phyloP scores from a whole-genome alignment of 2,888 invertebrate genomes.

The Cheilosia pagana region DNA sequence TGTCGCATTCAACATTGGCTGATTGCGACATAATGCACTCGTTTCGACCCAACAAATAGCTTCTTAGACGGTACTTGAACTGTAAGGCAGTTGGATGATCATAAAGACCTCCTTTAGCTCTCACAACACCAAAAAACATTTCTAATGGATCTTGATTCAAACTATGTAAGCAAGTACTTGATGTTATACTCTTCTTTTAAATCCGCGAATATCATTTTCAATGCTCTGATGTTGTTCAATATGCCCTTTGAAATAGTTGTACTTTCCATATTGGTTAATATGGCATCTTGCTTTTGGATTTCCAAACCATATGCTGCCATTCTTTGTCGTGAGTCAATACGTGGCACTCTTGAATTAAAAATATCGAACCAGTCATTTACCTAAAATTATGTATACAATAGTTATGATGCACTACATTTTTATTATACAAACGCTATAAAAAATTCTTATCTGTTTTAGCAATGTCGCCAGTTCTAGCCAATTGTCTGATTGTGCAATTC shows the following conservation, averaged over 20 bases:
- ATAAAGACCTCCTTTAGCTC: no score
- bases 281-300: constrained; percentile 63
- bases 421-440: neutral
- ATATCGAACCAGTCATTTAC: constrained; percentile 77
- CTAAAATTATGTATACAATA: constrained; percentile 16
- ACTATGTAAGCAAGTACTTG: no score
- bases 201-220: constrained; percentile 6
- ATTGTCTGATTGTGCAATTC: constrained; percentile 45
- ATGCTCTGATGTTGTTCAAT: constrained; percentile 64
- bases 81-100: no score
- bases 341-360: constrained; percentile 69
- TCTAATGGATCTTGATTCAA: no score
- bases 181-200: neutral
- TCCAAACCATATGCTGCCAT: constrained; percentile 74
- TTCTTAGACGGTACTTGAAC: neutral
- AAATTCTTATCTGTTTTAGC: constrained; percentile 51
- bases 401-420: neutral
- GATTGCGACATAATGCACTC: constrained; percentile 8
- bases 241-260: constrained; percentile 76
- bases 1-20: neutral
- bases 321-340: constrained; percentile 68
- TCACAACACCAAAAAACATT: no score
- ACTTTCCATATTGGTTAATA: constrained; percentile 72
- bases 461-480: constrained; percentile 74
- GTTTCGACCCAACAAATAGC: constrained; percentile 1